Conservation (phyloP, 2,797 vertebrate species). For the Toxotes lorentzi region DNA sequence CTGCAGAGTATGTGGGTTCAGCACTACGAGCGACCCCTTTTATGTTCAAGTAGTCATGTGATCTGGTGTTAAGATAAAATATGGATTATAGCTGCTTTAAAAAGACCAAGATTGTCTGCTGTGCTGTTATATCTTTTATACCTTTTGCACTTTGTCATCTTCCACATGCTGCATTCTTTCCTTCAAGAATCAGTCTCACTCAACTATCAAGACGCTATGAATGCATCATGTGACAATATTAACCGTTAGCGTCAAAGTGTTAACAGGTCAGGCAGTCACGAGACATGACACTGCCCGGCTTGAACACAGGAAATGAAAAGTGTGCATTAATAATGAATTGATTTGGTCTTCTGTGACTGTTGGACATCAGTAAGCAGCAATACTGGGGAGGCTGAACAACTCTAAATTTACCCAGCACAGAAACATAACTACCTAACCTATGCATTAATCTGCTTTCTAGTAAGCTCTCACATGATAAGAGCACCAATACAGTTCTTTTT, state of each 20-base stretch:
- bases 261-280: constrained; percentile 31
- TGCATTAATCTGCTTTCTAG: constrained; percentile 17
- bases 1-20: neutral
- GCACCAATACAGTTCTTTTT: neutral
- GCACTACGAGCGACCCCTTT: neutral
- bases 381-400: too few relatives aligned
- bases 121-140: neutral
- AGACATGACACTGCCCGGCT: constrained; percentile 19
- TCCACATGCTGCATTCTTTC: neutral
- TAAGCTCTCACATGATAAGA: constrained; percentile 24
- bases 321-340: constrained; percentile 9
- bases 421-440: neutral
- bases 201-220: neutral
- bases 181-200: neutral
- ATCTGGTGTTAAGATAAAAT: neutral
- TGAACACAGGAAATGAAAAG: constrained; percentile 39
- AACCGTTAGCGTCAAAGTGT: constrained; percentile 12
- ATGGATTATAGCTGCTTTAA: neutral
- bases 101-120: neutral
- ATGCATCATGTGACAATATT: neutral
- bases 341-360: constrained; percentile 10
- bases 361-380: neutral
- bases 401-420: neutral
- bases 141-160: neutral
- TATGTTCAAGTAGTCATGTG: neutral